Evolutionary conservation across 2,888 invertebrate genomes (phyloP), one percentile per base, ranked within the genome.

Genomic region (Harmothoe impar): DNA sequence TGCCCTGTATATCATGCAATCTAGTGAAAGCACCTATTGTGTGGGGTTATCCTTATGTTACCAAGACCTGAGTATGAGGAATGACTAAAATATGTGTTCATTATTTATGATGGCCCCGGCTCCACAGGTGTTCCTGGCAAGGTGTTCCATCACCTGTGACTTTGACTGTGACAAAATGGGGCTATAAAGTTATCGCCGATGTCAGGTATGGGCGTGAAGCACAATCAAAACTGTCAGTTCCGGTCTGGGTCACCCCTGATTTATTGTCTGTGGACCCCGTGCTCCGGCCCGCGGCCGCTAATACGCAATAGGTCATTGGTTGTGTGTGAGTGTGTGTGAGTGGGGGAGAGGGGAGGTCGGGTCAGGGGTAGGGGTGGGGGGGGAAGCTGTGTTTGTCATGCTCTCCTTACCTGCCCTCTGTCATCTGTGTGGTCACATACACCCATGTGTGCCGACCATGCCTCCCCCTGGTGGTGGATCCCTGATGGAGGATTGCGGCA

Each of bases 161-260:
- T 86, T 86, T 86, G 86, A 52, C n/a, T n/a, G n/a, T 86, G 86
- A 86, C 86, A 86, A 86, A 86, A 86, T 86, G 86, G 54, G 86
- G 86, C 54, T 52, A 86, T 29, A 56, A 86, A 52, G 54, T 86
- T 54, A 86, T 86, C 86, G 56, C 17, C 56, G 1, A 29, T 86
- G 86, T 86, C 86, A 86, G 86, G 84, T 43, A 86, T 12, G 12
- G 86, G 86, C 23, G 72, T 72, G 86, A 52, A 86, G 33, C 54
- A 86, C 56, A 86, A 86, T 29, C 86, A 15, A 54, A 54, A 20
- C 86, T 86, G 86, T 56, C 86, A 54, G 86, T 86, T 86, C 86
- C 54, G 86, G 86, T 86, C 86, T 86, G 86, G 29, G 86, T 29
- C 31, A 20, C 56, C 52, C 31, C 86, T 86, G 86, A 86, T 86